A percentile compares a stretch with the other conserved stretches of the same genome.
Conservation (phyloP, 2,113 vertebrate genomes). For the Peromyscus polionotus region DNA sequence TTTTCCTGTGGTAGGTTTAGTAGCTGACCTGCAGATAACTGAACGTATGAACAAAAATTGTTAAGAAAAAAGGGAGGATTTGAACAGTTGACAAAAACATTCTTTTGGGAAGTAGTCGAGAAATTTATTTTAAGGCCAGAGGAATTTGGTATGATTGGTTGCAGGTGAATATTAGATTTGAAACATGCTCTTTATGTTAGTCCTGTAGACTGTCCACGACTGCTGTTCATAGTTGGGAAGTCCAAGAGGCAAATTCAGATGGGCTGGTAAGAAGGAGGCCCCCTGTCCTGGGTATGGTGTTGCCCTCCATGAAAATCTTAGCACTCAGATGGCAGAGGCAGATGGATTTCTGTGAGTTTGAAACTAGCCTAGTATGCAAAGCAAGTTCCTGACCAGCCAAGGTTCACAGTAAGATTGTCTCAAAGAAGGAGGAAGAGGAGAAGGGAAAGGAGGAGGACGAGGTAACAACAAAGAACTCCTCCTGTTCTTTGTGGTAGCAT, state of each 20-base stretch:
- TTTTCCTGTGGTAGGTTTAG: background rate
- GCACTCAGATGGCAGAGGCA: no score
- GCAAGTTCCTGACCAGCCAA: background rate
- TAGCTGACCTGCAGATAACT: background rate
- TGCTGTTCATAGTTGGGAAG: background rate
- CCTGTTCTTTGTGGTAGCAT: background rate
- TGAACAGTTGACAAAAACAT: background rate
- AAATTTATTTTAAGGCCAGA: background rate
- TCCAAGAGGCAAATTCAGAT: background rate
- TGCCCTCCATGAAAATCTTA: background rate
- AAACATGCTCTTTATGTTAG: background rate
- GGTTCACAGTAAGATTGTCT: background rate
- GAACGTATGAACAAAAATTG: background rate
- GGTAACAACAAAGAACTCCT: no score
- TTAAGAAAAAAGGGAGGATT: background rate
- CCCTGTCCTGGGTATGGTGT: background rate
- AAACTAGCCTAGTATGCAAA: background rate
- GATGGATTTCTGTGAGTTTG: background rate
- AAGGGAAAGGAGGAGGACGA: background rate
- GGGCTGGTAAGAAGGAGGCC: background rate
- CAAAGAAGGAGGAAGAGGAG: background rate
- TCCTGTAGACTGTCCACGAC: background rate
- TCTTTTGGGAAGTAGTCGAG: background rate
- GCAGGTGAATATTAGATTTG: background rate
- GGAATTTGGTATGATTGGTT: background rate